A percentile compares a stretch with the other conserved stretches of the same genome.
These are phyloP conservation scores for Rhinopomastus cyanomelas DNA, from an alignment of 2,113 vertebrate genomes.

Conservation along the genomic window DNA sequence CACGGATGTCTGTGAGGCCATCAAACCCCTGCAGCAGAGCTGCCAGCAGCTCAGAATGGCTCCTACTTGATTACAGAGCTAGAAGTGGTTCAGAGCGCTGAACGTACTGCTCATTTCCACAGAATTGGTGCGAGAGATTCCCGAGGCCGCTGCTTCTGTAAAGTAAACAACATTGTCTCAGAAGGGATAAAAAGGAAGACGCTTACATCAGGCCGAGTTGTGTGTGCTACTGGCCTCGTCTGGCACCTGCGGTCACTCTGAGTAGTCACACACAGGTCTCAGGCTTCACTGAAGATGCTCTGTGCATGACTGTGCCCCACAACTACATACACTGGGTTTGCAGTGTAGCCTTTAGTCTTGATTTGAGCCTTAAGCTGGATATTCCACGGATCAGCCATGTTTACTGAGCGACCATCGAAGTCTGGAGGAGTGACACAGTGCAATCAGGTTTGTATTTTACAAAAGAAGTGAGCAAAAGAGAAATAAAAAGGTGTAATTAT, in stretches of 20 bases:
- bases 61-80: neutral
- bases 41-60: neutral
- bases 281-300: neutral
- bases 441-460: neutral
- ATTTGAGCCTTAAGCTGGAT: neutral
- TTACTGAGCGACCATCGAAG: neutral
- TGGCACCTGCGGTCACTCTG: neutral
- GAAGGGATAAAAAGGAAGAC: neutral
- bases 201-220: neutral
- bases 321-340: neutral
- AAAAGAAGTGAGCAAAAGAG: neutral
- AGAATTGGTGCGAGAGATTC: neutral
- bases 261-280: neutral
- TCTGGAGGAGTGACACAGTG: neutral
- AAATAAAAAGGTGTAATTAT: neutral
- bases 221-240: neutral
- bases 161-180: neutral
- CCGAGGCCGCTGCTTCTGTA: neutral
- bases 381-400: neutral
- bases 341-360: neutral
- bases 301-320: neutral
- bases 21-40: neutral
- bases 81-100: neutral
- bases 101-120: neutral
- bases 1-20: neutral